Base-by-base conservation (phyloP, 2,113 vertebrate species). In the Microcebus ravelobensis region DNA sequence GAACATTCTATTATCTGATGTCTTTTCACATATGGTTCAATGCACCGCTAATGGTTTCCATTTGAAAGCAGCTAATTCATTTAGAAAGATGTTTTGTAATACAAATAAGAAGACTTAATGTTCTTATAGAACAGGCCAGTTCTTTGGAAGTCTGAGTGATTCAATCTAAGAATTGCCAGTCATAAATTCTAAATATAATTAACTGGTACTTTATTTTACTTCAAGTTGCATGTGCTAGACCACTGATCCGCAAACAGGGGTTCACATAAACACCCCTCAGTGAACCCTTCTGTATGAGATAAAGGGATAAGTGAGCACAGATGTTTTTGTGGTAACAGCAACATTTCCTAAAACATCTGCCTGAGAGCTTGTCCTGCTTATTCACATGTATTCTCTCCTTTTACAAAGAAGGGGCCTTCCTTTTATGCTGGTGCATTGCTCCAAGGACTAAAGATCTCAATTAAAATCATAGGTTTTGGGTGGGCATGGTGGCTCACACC, bases 1-100 rank as follows among this genome's bases (percentile, higher is more conserved):
- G n/a, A 86, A 61, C 20, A 48, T 87, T 82, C 88, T 95, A 63
- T 83, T 82, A 96, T 15, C 94, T 94, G 74, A 89, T 87, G 90
- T 93, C 57, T 89, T 83, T 82, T 68, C 74, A 79, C 79, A 73
- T 57, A 31, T 34, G 63, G 80, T 70, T 92, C 80, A 79, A 70
- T 52, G 81, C 34, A 74, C 76, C 5, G n/a, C 42, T 84, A 55
- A 79, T 79, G 63, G 77, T 92, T 96, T 96, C 81, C 88, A 92
- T 89, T 68, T 87, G 57, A 83, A 91, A 87, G 21, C 42, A 87
- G 34, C 90, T 87, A 92, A 95, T 84, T 95, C 84, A 77, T 52
- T 95, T 90, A 87, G 80, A 84, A 95, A 91, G 67, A 67, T 76
- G 55, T 74, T 93, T 95, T 73, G 4, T 88, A 90, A 88, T 48